phyloP scores from a whole-genome alignment of 1,140 invertebrate genomes.

The Latrodectus geometricus region DNA sequence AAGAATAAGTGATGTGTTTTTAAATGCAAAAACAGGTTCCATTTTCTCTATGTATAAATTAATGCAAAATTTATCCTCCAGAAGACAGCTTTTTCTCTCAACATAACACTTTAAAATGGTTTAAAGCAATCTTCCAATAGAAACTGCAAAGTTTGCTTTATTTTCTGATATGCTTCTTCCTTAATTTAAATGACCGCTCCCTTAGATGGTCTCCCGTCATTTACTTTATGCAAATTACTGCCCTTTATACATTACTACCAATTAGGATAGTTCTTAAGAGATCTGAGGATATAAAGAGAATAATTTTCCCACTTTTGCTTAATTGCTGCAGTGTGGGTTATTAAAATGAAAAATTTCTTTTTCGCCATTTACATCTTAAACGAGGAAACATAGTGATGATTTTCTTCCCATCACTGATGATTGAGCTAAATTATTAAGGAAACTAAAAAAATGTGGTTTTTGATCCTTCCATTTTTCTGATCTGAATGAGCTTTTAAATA shows the following conservation, averaged over 20 bases:
- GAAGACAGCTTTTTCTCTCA: too few relatives aligned
- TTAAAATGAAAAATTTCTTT: slow-evolving; percentile 47
- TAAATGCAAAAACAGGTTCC: too few relatives aligned
- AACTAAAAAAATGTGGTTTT: not conserved
- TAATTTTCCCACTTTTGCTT: slow-evolving; percentile 49
- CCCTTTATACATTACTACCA: slow-evolving; percentile 48
- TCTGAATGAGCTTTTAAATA: too few relatives aligned
- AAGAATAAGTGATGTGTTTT: too few relatives aligned
- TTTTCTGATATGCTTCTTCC: slow-evolving; percentile 39
- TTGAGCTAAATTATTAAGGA: slow-evolving; percentile 10
- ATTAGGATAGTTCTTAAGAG: slow-evolving; percentile 47
- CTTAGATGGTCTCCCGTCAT: slow-evolving; percentile 50
- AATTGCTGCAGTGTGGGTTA: slow-evolving; percentile 42
- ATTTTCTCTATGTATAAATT: too few relatives aligned
- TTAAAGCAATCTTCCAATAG: too few relatives aligned
- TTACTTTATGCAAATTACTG: slow-evolving; percentile 55
- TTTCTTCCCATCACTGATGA: slow-evolving; percentile 20
- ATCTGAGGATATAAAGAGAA: slow-evolving; percentile 33
- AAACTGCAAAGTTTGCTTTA: too few relatives aligned
- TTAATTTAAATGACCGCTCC: slow-evolving; percentile 43
- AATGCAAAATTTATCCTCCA: too few relatives aligned
- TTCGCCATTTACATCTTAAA: slow-evolving; percentile 37
- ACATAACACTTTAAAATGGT: too few relatives aligned
- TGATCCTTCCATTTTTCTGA: not conserved
- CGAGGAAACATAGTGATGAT: slow-evolving; percentile 37